Percentiles rank a stretch among this genome's conserved stretches.
Conservation (phyloP, 2,797 vertebrate genomes). For the Sebastes minor region DNA sequence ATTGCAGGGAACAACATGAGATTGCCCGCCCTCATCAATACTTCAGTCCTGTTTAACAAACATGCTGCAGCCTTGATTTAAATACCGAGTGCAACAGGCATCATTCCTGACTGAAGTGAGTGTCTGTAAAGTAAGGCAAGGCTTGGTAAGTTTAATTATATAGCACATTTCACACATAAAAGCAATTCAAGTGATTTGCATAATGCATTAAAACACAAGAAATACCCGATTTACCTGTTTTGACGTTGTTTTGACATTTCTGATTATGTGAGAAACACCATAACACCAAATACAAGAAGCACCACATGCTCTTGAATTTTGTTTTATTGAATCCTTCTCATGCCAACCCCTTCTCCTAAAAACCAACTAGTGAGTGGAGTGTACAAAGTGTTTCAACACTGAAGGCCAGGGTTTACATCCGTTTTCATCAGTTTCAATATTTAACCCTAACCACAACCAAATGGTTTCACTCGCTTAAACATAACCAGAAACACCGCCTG, state of each 20-base stretch:
- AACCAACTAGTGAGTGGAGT: neutral
- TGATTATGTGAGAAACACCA: neutral
- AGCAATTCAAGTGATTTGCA: neutral
- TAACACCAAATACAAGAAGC: constrained; percentile 19
- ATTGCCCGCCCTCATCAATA: constrained; percentile 5
- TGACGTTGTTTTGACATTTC: neutral
- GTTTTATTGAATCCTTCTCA: constrained; percentile 2
- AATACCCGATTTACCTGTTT: neutral
- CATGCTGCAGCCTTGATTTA: neutral
- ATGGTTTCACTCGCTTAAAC: neutral
- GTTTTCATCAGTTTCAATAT: neutral
- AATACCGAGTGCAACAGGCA: neutral
- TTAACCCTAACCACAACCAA: neutral
- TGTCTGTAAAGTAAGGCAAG: neutral
- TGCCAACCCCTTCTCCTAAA: neutral
- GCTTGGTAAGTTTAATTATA: neutral
- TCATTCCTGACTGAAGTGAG: neutral
- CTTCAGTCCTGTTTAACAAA: constrained; percentile 13
- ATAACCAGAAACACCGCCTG: neutral
- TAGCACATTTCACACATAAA: neutral
- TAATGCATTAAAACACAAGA: neutral
- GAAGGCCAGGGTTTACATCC: neutral
- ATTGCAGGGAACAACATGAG: constrained; percentile 24
- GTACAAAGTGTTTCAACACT: neutral
- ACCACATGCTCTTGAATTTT: neutral